These are phyloP conservation scores for Beaufortia kweichowensis DNA, from an alignment of 2,113 vertebrate genomes.

Conservation along the genomic window DNA sequence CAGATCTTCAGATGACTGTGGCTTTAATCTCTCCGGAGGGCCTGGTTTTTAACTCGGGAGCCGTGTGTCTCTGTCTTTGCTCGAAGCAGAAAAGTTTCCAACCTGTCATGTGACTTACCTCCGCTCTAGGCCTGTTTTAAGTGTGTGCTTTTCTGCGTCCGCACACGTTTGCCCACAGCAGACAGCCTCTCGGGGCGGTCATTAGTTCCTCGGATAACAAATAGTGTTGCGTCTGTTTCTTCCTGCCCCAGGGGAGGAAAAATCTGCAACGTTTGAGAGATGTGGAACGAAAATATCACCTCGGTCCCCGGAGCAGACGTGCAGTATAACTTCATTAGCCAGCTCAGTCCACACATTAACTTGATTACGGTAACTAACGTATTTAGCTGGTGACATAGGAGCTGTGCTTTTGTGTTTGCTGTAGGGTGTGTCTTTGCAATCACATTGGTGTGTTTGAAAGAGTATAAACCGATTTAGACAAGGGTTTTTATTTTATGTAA, in stretches of 20 bases:
- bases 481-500: too few species aligned
- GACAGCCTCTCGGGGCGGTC: conserved; percentile 64
- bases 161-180: conserved; percentile 30
- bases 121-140: conserved; percentile 52
- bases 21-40: conserved; percentile 1
- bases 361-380: conserved; percentile 68
- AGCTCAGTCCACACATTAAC: conserved; percentile 65
- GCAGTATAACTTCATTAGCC: conserved; percentile 70
- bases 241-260: conserved; percentile 54
- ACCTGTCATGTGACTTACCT: conserved; percentile 54
- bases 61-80: conserved; percentile 30
- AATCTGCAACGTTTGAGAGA: conserved; percentile 62
- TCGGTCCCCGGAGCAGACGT: conserved; percentile 56
- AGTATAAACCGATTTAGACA: neutral
- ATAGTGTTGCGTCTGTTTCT: conserved; percentile 53
- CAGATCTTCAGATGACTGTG: conserved; percentile 2
- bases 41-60: neutral
- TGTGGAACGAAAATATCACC: conserved; percentile 64
- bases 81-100: conserved; percentile 26
- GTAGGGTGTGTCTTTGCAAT: neutral
- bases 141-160: conserved; percentile 54
- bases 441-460: neutral
- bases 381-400: conserved; percentile 50
- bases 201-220: conserved; percentile 59
- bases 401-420: conserved; percentile 50